phyloP scores from a whole-genome alignment of 2,888 invertebrate genomes.

The Operophtera brumata region DNA sequence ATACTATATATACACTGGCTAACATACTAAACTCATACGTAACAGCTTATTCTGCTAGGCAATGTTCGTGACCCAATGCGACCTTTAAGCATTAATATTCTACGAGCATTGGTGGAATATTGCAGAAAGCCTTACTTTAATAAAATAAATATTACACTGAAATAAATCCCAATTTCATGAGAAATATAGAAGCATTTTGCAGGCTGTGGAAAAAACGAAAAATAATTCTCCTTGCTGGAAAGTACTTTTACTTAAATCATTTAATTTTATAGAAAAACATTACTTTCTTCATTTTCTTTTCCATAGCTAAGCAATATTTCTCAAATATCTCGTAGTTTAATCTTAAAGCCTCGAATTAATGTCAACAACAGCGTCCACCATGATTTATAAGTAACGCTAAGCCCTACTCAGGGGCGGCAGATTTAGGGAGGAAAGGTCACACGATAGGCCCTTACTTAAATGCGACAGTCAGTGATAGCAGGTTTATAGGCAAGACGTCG shows the following conservation, averaged over 20 bases:
- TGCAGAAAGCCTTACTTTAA: background rate
- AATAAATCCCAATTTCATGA: background rate
- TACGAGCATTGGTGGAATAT: background rate
- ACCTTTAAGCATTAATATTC: slow-evolving; percentile 4
- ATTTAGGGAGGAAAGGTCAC: slow-evolving; percentile 24
- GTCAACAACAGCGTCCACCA: slow-evolving; percentile 24
- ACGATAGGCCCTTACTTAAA: background rate
- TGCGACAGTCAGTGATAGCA: slow-evolving; percentile 4
- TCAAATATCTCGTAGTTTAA: slow-evolving; percentile 15
- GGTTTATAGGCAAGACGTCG: too few relatives aligned
- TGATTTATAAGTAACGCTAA: slow-evolving; percentile 31
- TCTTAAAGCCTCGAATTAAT: slow-evolving; percentile 27
- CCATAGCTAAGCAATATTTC: slow-evolving; percentile 7
- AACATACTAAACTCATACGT: too few relatives aligned
- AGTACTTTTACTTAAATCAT: background rate
- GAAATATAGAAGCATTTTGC: background rate
- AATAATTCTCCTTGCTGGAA: background rate
- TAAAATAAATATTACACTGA: slow-evolving; percentile 1
- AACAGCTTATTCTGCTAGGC: too few relatives aligned
- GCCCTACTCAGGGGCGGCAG: slow-evolving; percentile 20
- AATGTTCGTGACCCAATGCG: slow-evolving; percentile 6
- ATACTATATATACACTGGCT: too few relatives aligned
- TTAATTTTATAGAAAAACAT: background rate
- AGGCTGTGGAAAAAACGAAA: background rate
- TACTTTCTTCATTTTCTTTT: background rate